Base-by-base conservation (phyloP, 2,113 vertebrate species). In the Ciconia boyciana region DNA sequence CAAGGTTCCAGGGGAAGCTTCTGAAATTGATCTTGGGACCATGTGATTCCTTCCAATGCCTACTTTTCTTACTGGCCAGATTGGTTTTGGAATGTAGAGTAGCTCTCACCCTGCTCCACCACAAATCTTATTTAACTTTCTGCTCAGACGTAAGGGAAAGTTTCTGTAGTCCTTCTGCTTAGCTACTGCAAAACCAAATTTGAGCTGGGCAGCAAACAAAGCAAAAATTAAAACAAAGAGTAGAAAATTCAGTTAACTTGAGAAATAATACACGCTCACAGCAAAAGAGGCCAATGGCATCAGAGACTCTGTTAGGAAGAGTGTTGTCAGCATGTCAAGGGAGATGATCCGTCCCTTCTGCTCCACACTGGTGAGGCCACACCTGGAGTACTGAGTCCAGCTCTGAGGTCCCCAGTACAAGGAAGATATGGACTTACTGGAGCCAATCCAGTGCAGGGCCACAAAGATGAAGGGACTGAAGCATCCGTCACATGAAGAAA, bases 141-240 rank as follows among this genome's bases (percentile, higher is more conserved):
- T 43, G 3, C 34, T 70, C 20, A 41, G 28, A 60, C 43, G 55
- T 36, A 68, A 68, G 18, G 9, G 3, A 58, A 48, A 52, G 34
- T 1, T 22, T 52, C 28, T 43, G 25, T 4, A 49, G 34, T 34
- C 17, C 21, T 18, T 70, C 77, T 22, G 9, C 0, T 0, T 6
- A 44, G 20, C 29, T 58, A 12, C 28, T 34, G 9, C 21, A 72
- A 83, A 89, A 26, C 1, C 7, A 36, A 58, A 64, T 8, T 32
- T 54, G 29, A 79, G 10, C 62, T 8, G 3, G 12, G 29, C 44
- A 88, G 28, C 5, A 62, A 83, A 32, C 1, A 21, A 77, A 62
- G 11, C 7, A 46, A 89, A 82, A 65, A 46, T 39, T 16, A 52
- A 61, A 77, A 31, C 8, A 31, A 70, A n/a, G 6, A 16, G 6